phyloP scores from a whole-genome alignment of 2,888 invertebrate genomes.

The Hydriomena furcata region DNA sequence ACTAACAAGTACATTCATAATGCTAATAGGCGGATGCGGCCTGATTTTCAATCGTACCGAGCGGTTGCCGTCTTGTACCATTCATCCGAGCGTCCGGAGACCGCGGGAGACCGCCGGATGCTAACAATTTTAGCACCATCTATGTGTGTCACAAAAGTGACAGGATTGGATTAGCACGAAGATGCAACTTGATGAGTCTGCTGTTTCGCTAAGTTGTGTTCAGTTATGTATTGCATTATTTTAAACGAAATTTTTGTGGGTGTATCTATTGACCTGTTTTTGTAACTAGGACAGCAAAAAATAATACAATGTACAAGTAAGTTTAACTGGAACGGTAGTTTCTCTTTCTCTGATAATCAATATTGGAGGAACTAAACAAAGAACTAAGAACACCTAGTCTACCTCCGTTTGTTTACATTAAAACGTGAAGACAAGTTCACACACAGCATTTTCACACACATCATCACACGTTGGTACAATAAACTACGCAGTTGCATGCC shows the following conservation, averaged over 20 bases:
- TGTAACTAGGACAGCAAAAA: no score
- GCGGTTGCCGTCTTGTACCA: slow-evolving; percentile 51
- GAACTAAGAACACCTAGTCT: neutral
- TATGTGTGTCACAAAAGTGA: slow-evolving; percentile 48
- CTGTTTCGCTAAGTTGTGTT: no score
- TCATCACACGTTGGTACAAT: slow-evolving; percentile 48
- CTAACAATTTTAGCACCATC: slow-evolving; percentile 60
- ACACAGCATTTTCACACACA: slow-evolving; percentile 44
- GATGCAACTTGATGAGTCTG: neutral
- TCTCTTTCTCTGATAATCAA: no score
- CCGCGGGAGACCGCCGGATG: slow-evolving; percentile 61
- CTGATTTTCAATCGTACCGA: slow-evolving; percentile 67
- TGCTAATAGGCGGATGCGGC: slow-evolving; percentile 69
- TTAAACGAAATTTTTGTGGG: no score
- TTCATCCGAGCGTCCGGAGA: slow-evolving; percentile 56
- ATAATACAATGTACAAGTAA: no score
- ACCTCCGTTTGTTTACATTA: slow-evolving; percentile 28
- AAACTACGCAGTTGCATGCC: slow-evolving; percentile 72
- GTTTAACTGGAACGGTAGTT: no score
- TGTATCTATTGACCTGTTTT: no score
- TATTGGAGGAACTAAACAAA: neutral
- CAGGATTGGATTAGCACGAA: slow-evolving; percentile 35
- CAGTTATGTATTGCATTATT: no score
- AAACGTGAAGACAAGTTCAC: slow-evolving; percentile 30
- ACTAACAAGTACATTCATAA: slow-evolving; percentile 60